These are phyloP conservation scores for Parus major DNA, from an alignment of 2,113 vertebrate genomes.

Conservation along the genomic window DNA sequence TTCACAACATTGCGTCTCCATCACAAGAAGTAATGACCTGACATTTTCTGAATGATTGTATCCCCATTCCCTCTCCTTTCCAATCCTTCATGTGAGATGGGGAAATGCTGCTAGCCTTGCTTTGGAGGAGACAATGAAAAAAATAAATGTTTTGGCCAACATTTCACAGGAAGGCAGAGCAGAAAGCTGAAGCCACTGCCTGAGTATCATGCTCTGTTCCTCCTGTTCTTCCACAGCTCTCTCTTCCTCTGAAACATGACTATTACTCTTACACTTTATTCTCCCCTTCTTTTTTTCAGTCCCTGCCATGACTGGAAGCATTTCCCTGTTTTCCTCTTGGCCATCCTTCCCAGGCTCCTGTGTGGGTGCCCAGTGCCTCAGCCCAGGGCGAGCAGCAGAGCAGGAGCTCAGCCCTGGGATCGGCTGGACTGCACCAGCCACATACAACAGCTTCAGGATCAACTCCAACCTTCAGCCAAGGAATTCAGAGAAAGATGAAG, in stretches of 20 bases:
- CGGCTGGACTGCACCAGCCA: background rate
- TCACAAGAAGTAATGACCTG: conserved; percentile 30
- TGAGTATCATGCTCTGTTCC: background rate
- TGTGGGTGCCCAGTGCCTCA: fast-evolving
- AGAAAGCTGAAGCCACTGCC: background rate
- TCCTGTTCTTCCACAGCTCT: background rate
- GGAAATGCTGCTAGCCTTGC: background rate
- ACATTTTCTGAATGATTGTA: background rate
- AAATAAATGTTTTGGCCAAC: background rate
- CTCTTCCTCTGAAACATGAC: background rate
- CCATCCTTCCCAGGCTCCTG: background rate
- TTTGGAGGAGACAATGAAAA: background rate
- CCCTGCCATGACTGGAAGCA: background rate
- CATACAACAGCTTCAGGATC: background rate
- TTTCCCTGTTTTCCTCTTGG: background rate
- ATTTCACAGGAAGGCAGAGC: background rate
- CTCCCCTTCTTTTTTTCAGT: background rate
- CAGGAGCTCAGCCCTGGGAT: background rate
- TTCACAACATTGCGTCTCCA: background rate
- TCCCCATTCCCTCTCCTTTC: background rate
- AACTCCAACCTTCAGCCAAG: background rate
- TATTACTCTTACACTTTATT: background rate
- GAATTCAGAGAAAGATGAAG: background rate
- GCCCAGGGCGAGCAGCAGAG: background rate
- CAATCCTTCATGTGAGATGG: background rate